Percentiles rank a stretch among this genome's conserved stretches.
Evolutionary conservation across 1,140 invertebrate species (phyloP).

Genomic region (Drosophila sp.): DNA sequence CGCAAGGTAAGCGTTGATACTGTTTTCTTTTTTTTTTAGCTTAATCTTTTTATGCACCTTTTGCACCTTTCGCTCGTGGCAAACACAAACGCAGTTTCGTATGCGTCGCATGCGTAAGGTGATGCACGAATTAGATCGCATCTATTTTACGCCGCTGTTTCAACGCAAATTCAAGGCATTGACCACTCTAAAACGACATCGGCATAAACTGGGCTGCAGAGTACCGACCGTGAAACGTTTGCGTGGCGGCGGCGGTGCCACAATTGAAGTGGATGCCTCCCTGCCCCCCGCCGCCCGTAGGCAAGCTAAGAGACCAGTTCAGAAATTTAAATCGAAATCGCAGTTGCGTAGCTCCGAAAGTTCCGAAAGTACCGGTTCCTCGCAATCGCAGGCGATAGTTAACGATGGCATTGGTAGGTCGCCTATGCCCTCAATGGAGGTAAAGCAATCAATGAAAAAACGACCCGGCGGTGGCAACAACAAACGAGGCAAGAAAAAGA

Average conservation of each 20-base stretch:
- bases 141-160: slow-evolving; percentile 76
- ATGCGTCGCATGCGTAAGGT: slow-evolving; percentile 75
- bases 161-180: slow-evolving; percentile 72
- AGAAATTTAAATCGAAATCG: neutral
- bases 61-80: neutral
- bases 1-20: slow-evolving; percentile 62
- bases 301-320: neutral
- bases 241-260: slow-evolving; percentile 21
- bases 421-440: neutral
- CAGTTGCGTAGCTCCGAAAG: slow-evolving; percentile 16
- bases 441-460: neutral
- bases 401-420: neutral
- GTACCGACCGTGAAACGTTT: slow-evolving; percentile 25
- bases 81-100: slow-evolving; percentile 47
- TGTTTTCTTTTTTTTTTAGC: neutral
- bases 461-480: neutral
- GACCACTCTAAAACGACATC: slow-evolving; percentile 54
- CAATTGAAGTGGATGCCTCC: neutral
- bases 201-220: slow-evolving; percentile 50
- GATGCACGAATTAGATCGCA: slow-evolving; percentile 76
- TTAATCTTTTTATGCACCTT: slow-evolving; percentile 1
- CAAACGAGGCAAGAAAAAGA: slow-evolving; percentile 53
- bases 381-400: slow-evolving; percentile 30
- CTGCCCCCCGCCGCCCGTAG: neutral
- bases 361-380: slow-evolving; percentile 49